A percentile compares a stretch with the other conserved stretches of the same genome.
These are phyloP conservation scores for Notamacropus eugenii DNA, from an alignment of 2,797 vertebrate genomes.

Conservation along the genomic window DNA sequence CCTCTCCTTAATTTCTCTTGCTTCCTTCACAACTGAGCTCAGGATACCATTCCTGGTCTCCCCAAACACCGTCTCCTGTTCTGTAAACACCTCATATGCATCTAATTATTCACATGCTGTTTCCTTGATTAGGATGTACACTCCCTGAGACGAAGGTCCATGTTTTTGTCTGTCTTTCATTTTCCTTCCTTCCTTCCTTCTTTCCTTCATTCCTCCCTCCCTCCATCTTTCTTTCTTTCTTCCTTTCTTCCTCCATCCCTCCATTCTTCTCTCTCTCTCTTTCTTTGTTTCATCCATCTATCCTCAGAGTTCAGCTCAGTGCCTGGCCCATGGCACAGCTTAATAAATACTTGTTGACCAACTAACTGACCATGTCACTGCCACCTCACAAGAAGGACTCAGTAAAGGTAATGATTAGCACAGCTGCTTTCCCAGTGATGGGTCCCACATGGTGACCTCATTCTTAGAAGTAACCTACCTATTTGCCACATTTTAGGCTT, in stretches of 20 bases:
- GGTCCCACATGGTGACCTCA: background rate
- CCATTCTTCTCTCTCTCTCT: background rate
- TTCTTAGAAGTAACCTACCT: background rate
- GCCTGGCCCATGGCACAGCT: background rate
- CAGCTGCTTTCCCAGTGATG: background rate
- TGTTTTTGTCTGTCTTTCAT: background rate
- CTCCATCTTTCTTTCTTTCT: background rate
- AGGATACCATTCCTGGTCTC: background rate
- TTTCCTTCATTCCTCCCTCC: rapidly evolving
- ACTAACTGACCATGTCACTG: background rate
- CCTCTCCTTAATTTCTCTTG: background rate
- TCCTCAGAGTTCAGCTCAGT: constrained; percentile 11
- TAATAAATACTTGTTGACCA: background rate
- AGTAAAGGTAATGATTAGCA: background rate
- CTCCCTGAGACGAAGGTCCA: background rate
- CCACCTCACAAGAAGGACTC: background rate
- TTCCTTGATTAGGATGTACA: background rate
- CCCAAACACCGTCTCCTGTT: background rate
- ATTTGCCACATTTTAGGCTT: background rate
- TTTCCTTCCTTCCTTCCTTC: too few species aligned
- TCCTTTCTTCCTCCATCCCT: background rate
- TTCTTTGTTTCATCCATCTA: background rate
- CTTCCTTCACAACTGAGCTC: background rate
- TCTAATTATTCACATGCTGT: background rate
- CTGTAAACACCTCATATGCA: background rate